Conservation (phyloP, 2,113 vertebrate species). For the Gobio gobio region DNA sequence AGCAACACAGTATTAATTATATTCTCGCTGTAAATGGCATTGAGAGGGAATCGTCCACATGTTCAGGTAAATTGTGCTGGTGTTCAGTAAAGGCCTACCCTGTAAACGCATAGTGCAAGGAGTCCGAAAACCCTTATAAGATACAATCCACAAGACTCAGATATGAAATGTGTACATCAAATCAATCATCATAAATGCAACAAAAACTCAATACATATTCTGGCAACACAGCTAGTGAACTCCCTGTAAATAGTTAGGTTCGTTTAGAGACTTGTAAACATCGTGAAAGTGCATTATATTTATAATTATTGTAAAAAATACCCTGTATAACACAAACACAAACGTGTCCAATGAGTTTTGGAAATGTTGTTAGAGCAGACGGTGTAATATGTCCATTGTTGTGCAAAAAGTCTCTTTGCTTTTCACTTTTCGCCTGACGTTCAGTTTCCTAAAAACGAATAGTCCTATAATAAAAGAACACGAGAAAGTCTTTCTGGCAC, state of each 20-base stretch:
- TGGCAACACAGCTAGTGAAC: constrained; percentile 41
- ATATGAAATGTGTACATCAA: constrained; percentile 22
- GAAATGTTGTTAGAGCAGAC: not conserved
- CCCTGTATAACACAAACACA: constrained; percentile 53
- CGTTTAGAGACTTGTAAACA: constrained; percentile 59
- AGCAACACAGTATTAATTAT: not conserved
- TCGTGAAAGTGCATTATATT: constrained; percentile 62
- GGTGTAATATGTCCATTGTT: not conserved
- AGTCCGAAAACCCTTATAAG: constrained; percentile 45
- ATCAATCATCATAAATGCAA: constrained; percentile 35
- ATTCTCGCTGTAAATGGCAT: not conserved
- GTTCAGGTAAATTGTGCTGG: constrained; percentile 8
- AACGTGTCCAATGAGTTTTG: not conserved
- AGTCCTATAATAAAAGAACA: constrained; percentile 17
- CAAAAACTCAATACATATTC: constrained; percentile 25
- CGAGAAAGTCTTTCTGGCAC: not conserved
- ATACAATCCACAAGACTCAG: constrained; percentile 53
- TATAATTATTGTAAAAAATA: constrained; percentile 40
- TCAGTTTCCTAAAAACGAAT: not conserved
- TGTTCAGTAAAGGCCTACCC: constrained; percentile 62
- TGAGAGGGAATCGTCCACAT: not conserved
- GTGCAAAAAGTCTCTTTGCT: constrained; percentile 6
- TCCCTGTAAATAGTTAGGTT: constrained; percentile 62
- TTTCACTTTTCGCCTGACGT: not conserved
- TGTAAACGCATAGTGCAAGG: constrained; percentile 83